Conservation (phyloP, 2,888 invertebrate species). For the Pachliopta kotzebuea region DNA sequence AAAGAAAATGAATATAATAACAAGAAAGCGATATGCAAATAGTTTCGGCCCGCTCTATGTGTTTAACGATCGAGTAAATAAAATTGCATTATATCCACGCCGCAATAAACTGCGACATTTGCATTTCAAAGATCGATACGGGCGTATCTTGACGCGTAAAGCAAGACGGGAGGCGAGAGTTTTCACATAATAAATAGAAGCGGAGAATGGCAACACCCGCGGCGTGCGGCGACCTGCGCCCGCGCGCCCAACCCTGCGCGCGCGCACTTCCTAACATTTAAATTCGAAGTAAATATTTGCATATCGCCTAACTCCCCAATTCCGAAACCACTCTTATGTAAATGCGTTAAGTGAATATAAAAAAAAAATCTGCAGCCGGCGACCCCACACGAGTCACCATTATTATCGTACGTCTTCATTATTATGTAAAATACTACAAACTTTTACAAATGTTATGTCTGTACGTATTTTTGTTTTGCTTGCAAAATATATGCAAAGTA, state of each 20-base stretch:
- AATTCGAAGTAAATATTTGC: slow-evolving; percentile 77
- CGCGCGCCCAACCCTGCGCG: slow-evolving; percentile 51
- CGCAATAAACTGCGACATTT: slow-evolving; percentile 51
- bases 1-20: slow-evolving; percentile 46
- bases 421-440: slow-evolving; percentile 67
- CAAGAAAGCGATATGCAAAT: slow-evolving; percentile 75
- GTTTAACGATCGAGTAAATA: slow-evolving; percentile 45
- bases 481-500: slow-evolving; percentile 60
- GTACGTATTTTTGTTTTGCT: slow-evolving; percentile 72
- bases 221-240: slow-evolving; percentile 61
- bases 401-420: slow-evolving; percentile 44
- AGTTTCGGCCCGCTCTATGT: slow-evolving; percentile 41
- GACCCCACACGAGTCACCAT: slow-evolving; percentile 63
- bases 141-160: slow-evolving; percentile 55
- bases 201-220: slow-evolving; percentile 57
- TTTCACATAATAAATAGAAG: slow-evolving; percentile 61
- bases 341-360: slow-evolving; percentile 62
- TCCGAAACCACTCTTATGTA: slow-evolving; percentile 67
- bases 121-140: slow-evolving; percentile 68
- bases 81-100: slow-evolving; percentile 43
- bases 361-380: slow-evolving; percentile 67
- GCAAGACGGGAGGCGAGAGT: slow-evolving; percentile 52
- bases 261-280: slow-evolving; percentile 53
- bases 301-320: slow-evolving; percentile 78
- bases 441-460: slow-evolving; percentile 67